Conservation (phyloP, 1,140 invertebrate genomes). For the Vanessa atalanta region DNA sequence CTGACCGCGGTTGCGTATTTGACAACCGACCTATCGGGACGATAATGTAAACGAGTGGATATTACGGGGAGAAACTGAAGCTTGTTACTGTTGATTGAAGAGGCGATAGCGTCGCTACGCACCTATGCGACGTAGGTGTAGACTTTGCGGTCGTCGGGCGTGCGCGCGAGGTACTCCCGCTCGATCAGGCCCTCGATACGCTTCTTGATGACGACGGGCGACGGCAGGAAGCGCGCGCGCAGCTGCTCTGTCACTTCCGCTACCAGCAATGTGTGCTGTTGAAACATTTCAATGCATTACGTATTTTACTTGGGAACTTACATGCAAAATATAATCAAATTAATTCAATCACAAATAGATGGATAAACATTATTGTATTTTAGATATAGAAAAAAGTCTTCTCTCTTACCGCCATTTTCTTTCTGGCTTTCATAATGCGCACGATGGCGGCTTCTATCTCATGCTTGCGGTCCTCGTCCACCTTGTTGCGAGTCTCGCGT, state of each 20-base stretch:
- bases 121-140: slow-evolving; percentile 95
- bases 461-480: slow-evolving; percentile 99
- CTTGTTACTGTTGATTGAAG: not conserved
- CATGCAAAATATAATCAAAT: too few species aligned
- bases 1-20: not conserved
- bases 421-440: slow-evolving; percentile 99
- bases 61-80: not conserved
- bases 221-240: slow-evolving; percentile 97
- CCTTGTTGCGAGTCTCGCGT: slow-evolving; percentile 98
- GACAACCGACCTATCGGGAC: not conserved
- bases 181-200: slow-evolving; percentile 99
- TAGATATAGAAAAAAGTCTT: not conserved
- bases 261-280: slow-evolving; percentile 94
- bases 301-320: not conserved
- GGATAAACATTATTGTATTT: too few species aligned
- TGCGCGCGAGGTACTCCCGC: slow-evolving; percentile 98
- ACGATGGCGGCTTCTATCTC: slow-evolving; percentile 99
- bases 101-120: slow-evolving; percentile 20
- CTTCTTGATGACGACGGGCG: slow-evolving; percentile 99
- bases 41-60: not conserved
- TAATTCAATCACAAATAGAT: too few species aligned
- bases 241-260: slow-evolving; percentile 99
- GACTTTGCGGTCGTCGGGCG: slow-evolving; percentile 96
- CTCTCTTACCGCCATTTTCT: slow-evolving; percentile 90
- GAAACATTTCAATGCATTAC: not conserved